Evolutionary conservation across 2,113 vertebrate genomes (phyloP), one percentile per base, ranked within the genome.

Genomic region (Octodon degus): DNA sequence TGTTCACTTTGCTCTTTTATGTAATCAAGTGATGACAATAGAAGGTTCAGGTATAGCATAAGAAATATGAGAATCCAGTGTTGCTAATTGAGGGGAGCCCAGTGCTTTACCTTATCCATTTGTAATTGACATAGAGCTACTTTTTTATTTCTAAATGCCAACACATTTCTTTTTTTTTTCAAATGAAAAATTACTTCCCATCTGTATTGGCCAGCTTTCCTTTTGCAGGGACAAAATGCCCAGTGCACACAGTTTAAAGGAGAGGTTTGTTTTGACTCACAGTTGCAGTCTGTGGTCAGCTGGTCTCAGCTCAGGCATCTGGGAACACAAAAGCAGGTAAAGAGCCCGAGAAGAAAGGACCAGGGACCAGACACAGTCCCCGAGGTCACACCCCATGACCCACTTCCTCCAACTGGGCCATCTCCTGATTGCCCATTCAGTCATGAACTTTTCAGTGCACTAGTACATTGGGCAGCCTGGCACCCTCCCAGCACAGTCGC

Each of bases 101-200:
- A 47, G 0, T 53, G 60, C 70, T 90, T 94, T 85, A 63, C 65
- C 37, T 68, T 80, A 5, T 7, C 16, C 37, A 3, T 86, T 67
- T 87, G 47, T 70, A 90, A 47, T 50, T 89, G 40, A 53, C 67
- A 86, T 5, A 43, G 22, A 67, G 19, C 10, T 67, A 2, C 19
- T 58, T 62, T 80, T 58, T 81, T 83, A 16, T 68, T 83, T 93
- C 85, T 88, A 19, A 95, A 43, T 63, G 14, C 55, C 55, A 58
- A 58, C 17, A 17, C 16, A 90, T 24, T 93, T 97, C 84, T 84
- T 16, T 86, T 63, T 91, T 97, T 87, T 84, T 68, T 43, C 24
- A 86, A 70, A 77, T 89, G 67, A 80, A 93, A 27, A n/a, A 40
- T 86, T 30, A 65, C 30, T 92, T 40, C 24, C 32, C 50, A 47